phyloP scores from a whole-genome alignment of 2,113 vertebrate genomes.

The Anseranas semipalmata region DNA sequence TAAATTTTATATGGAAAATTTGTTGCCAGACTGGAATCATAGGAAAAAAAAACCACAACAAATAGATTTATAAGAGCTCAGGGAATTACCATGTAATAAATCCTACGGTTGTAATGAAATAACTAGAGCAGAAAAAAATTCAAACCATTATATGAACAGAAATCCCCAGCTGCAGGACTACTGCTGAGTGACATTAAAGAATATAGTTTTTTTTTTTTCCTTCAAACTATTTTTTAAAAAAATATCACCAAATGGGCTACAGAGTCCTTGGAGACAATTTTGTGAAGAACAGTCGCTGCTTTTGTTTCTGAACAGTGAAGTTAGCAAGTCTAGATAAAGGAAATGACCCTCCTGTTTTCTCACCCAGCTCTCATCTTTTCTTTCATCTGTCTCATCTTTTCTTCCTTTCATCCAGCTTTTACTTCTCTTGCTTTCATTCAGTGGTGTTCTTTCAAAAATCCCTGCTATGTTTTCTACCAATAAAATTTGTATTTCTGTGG shows the following conservation, averaged over 20 bases:
- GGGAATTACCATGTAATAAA: conserved; percentile 69
- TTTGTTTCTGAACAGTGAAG: conserved; percentile 58
- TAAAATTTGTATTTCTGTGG: conserved; percentile 5
- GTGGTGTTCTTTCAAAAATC: conserved; percentile 1
- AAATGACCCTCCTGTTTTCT: conserved; percentile 61
- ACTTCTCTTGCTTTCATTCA: conserved; percentile 38
- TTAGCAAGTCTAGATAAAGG: conserved; percentile 25
- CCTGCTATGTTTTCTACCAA: conserved; percentile 21
- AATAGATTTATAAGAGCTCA: conserved; percentile 62
- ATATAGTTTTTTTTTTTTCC: not conserved
- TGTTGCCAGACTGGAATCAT: conserved; percentile 58
- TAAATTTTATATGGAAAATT: conserved; percentile 62
- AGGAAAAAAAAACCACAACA: not conserved
- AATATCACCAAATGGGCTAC: conserved; percentile 47
- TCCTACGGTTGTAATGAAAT: conserved; percentile 64
- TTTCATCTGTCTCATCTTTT: conserved; percentile 56
- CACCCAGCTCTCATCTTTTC: conserved; percentile 30
- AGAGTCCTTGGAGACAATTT: conserved; percentile 45
- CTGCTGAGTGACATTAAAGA: conserved; percentile 62
- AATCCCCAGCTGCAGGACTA: conserved; percentile 36
- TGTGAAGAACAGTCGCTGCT: not conserved
- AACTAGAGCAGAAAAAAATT: conserved; percentile 69
- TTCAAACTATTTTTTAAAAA: conserved; percentile 23
- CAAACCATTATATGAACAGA: conserved; percentile 51
- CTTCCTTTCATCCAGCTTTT: conserved; percentile 51